These are phyloP conservation scores for Scolopax bukidnonensis DNA, from an alignment of 2,797 vertebrate species.

Conservation along the genomic window DNA sequence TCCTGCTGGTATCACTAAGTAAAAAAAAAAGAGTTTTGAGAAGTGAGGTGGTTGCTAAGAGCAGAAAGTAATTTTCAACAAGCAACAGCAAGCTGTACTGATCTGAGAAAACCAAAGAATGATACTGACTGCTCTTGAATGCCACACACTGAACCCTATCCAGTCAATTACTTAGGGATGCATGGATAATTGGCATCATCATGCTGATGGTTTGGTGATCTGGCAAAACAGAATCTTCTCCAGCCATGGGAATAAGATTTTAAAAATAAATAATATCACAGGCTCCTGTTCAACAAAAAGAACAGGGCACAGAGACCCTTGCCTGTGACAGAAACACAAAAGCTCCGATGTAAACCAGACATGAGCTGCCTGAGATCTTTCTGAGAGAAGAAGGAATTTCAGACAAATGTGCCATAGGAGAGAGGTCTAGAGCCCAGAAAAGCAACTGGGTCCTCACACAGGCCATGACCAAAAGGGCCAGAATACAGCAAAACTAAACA, in stretches of 20 bases:
- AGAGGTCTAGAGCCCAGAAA: neutral
- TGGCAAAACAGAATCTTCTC: neutral
- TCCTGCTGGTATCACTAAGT: neutral
- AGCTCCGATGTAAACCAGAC: neutral
- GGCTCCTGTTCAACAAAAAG: neutral
- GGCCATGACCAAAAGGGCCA: neutral
- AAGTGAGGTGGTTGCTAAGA: neutral
- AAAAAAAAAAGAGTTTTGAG: neutral
- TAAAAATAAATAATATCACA: neutral
- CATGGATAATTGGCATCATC: neutral
- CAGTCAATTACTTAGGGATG: neutral
- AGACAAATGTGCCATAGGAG: neutral
- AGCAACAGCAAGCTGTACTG: neutral
- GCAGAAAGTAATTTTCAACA: slow-evolving; percentile 9
- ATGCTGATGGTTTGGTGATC: neutral
- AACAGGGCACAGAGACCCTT: neutral
- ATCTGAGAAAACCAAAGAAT: neutral
- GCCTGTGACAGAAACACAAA: neutral
- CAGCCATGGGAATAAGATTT: neutral
- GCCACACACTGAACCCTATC: neutral
- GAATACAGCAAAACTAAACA: neutral
- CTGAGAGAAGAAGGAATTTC: neutral
- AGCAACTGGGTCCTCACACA: neutral
- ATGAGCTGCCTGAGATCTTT: neutral
- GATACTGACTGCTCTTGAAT: neutral